A percentile compares a stretch with the other conserved stretches of the same genome.
These are phyloP conservation scores for Rattus rattus DNA, from an alignment of 2,113 vertebrate genomes.

Conservation along the genomic window DNA sequence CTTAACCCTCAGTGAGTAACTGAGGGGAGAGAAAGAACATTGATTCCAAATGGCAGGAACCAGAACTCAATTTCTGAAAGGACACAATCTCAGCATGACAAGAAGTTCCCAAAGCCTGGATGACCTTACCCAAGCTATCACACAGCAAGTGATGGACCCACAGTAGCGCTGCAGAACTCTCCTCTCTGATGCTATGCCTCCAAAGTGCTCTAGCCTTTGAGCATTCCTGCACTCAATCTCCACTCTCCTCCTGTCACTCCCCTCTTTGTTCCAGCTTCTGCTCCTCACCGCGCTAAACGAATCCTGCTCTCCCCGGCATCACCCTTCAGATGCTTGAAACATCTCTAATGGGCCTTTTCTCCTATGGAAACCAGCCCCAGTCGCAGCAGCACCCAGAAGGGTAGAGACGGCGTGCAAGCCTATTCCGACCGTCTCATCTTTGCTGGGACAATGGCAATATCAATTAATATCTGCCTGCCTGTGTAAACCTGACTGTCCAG, in stretches of 20 bases:
- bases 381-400: no score
- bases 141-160: not conserved
- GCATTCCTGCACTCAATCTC: not conserved
- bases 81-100: not conserved
- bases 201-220: not conserved
- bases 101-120: not conserved
- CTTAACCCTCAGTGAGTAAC: not conserved
- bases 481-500: not conserved
- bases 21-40: not conserved
- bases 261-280: not conserved
- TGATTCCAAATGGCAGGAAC: slow-evolving; percentile 39
- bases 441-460: not conserved
- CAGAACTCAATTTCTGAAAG: not conserved
- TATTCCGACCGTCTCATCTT: not conserved
- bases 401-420: not conserved
- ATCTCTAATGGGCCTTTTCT: not conserved
- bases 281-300: not conserved
- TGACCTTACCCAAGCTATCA: not conserved
- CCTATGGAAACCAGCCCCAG: not conserved
- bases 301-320: not conserved
- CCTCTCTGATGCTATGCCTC: not conserved
- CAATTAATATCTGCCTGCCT: no score
- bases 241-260: not conserved
- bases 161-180: fast-evolving
- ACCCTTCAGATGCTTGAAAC: not conserved